Evolutionary conservation across 2,797 vertebrate species (phyloP).

Genomic region (Taenioides sp.): DNA sequence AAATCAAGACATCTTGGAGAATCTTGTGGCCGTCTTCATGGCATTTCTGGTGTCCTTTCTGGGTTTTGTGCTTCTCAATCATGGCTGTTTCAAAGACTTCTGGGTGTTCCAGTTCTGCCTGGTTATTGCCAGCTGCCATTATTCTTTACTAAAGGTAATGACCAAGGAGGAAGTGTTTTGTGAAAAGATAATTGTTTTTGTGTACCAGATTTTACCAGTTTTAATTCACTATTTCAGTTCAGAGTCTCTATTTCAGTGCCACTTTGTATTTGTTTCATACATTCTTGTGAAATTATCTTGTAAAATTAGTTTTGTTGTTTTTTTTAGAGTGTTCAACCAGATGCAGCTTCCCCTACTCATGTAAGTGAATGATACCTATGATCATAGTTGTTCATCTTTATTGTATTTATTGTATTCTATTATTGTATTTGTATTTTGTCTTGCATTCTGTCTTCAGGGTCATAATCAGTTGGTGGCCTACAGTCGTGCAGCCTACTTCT

Average conservation of each 20-base stretch:
- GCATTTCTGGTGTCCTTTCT: slow-evolving; percentile 91
- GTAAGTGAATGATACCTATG: slow-evolving; percentile 78
- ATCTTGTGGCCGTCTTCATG: slow-evolving; percentile 85
- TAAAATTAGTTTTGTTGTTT: slow-evolving; percentile 53
- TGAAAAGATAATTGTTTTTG: neutral
- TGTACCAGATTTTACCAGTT: neutral
- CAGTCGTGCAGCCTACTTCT: slow-evolving; percentile 96
- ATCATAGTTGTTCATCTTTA: no score
- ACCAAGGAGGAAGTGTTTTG: neutral
- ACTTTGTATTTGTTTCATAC: neutral
- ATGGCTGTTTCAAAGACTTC: slow-evolving; percentile 93
- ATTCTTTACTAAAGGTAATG: slow-evolving; percentile 93
- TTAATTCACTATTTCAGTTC: neutral
- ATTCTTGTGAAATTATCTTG: neutral
- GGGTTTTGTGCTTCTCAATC: slow-evolving; percentile 91
- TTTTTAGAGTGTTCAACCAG: slow-evolving; percentile 95
- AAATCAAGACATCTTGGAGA: slow-evolving; percentile 90
- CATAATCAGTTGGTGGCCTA: slow-evolving; percentile 97
- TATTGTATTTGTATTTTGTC: no score
- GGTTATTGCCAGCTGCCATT: slow-evolving; percentile 97
- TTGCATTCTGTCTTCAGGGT: slow-evolving; percentile 75
- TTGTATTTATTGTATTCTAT: no score
- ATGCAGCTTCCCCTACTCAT: slow-evolving; percentile 95
- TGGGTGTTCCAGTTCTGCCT: slow-evolving; percentile 95
- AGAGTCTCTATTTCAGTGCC: neutral